A percentile compares a stretch with the other conserved stretches of the same genome.
These are phyloP conservation scores for Alligator mississippiensis DNA, from an alignment of 2,113 vertebrate genomes.

Conservation along the genomic window DNA sequence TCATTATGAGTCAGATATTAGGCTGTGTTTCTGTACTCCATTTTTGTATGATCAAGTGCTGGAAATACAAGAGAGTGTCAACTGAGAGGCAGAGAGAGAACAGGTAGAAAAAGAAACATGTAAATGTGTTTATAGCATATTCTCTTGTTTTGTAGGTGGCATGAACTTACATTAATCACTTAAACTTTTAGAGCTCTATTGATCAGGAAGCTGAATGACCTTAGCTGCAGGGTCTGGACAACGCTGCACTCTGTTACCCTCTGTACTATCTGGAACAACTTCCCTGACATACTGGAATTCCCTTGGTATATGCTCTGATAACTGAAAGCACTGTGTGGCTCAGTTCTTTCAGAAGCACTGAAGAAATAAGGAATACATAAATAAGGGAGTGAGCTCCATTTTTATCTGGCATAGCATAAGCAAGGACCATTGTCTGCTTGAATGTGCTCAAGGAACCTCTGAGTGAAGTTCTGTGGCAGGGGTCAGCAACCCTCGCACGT, in stretches of 20 bases:
- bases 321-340: slow-evolving; percentile 9
- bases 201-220: slow-evolving; percentile 56
- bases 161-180: slow-evolving; percentile 53
- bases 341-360: not conserved
- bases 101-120: slow-evolving; percentile 31
- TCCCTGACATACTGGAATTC: not conserved
- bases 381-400: too few species aligned
- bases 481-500: not conserved
- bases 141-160: slow-evolving; percentile 57
- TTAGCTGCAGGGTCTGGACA: slow-evolving; percentile 59
- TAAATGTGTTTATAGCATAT: slow-evolving; percentile 59
- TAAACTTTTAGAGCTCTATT: slow-evolving; percentile 63
- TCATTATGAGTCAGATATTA: not conserved
- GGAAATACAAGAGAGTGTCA: not conserved
- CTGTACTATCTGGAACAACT: slow-evolving; percentile 50
- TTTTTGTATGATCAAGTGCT: not conserved
- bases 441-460: not conserved
- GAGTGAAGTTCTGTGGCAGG: not conserved
- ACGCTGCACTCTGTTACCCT: slow-evolving; percentile 67
- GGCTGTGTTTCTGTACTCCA: not conserved
- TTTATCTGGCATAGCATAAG: not conserved
- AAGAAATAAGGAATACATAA: not conserved
- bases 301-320: slow-evolving; percentile 22
- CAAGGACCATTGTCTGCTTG: not conserved
- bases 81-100: slow-evolving; percentile 29